phyloP scores from a whole-genome alignment of 2,888 invertebrate species.

The Orthosia incerta region DNA sequence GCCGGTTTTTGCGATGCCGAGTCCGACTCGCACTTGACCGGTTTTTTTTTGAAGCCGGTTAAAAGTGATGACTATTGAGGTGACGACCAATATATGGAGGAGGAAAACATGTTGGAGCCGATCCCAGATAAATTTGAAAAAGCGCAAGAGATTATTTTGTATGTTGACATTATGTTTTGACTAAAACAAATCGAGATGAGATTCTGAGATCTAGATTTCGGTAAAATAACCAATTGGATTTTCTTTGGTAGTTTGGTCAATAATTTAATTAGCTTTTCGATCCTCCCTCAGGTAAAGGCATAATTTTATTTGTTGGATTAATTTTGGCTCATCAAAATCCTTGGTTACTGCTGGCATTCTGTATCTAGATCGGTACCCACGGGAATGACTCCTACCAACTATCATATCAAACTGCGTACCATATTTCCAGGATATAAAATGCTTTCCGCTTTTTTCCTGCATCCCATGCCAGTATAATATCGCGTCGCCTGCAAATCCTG shows the following conservation, averaged over 20 bases:
- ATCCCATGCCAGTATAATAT: conserved; percentile 45
- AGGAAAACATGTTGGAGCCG: too few species aligned
- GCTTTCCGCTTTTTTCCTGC: conserved; percentile 50
- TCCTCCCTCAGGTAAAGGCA: neutral
- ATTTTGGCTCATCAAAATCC: neutral
- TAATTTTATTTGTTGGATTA: neutral
- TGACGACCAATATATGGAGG: too few species aligned
- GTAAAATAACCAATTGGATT: neutral
- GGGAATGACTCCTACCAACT: conserved; percentile 1
- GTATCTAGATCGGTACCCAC: neutral
- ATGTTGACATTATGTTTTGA: too few species aligned
- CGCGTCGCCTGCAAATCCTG: conserved; percentile 57
- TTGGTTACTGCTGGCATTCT: neutral
- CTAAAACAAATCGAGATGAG: too few species aligned
- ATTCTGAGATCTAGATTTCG: too few species aligned
- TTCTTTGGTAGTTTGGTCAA: neutral
- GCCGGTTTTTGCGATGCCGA: too few species aligned
- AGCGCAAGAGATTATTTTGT: too few species aligned
- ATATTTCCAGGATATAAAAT: conserved; percentile 44
- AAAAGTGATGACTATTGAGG: too few species aligned
- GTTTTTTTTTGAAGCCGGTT: too few species aligned
- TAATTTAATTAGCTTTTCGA: neutral
- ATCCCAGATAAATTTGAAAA: too few species aligned
- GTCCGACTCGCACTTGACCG: too few species aligned
- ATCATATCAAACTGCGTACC: conserved; percentile 7